Evolutionary conservation across 2,113 vertebrate species (phyloP), one percentile per base, ranked within the genome.

Genomic region (Calyptommatus sinebrachiatus): DNA sequence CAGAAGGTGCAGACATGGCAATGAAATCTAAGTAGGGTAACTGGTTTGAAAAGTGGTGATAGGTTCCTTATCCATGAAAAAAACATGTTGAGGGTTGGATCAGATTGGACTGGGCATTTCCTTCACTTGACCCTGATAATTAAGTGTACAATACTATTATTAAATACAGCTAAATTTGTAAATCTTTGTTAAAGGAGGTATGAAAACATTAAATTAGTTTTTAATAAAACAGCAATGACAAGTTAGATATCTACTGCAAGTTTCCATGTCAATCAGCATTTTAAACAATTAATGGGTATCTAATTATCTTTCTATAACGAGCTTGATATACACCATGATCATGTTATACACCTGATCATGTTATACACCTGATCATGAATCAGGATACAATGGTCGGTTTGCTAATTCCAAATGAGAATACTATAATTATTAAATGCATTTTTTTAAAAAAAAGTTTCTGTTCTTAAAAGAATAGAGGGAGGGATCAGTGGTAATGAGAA

Each of bases 231-330:
- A 88, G 80, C 90, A 81, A 86, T 84, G 87, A 84, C 78, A 86
- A 78, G 86, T 81, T 88, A 89, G 88, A 87, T 81, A 81, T 88
- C 85, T 91, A 92, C 91, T 93, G 93, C 87, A 88, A 84, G 85
- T 91, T 89, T 87, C 86, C 89, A 90, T 0, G 86, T 93, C 93
- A 92, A 92, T 93, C 93, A 91, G 89, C 90, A 88, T 91, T 93
- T 93, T 89, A 92, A 66, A 88, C 93, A 92, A 94, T 94, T 93
- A 94, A 94, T 93, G 93, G 88, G 89, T 93, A 92, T 91, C 92
- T 92, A 93, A 93, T 93, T 92, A 92, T 93, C 89, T 88, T 89
- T 84, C 90, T 87, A 93, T 91, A 92, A 92, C 86, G 87, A 94
- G 90, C 91, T 90, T 93, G 92, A 92, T 93, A 94, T 92, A 94